Evolutionary conservation across 1,140 invertebrate genomes (phyloP), one percentile per base, ranked within the genome.

Genomic region (Formica selysi): DNA sequence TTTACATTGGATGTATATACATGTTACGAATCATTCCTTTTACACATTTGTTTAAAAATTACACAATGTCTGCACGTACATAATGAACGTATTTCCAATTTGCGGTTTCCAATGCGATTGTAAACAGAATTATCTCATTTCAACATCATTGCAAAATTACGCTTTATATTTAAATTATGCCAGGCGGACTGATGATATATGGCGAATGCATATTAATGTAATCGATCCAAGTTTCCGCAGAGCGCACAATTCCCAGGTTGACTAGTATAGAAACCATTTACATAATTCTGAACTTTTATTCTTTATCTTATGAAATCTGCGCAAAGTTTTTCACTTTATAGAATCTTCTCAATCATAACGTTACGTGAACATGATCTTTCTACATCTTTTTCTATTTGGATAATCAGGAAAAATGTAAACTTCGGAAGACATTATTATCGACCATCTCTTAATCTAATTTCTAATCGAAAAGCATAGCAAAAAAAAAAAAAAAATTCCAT

Each of bases 241-340:
- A 36, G 68, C 38, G 54, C 57, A 48, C 79, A 74, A 83, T 83
- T 74, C 79, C 68, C 79, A 74, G 68, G 38, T 83, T 83, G 79
- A 83, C 79, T 83, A 38, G 68, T 54, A 70, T 73, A 73, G 79
- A 62, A 61, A 83, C 10, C 79, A 83, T 83, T 83, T 83, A 74
- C 79, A 83, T 83, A 83, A 83, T 83, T 68, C 68, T 13, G 54
- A 83, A 83, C 79, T 74, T 83, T 83, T 59, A 74, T 83, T 83
- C 79, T 74, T 83, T 74, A 83, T 74, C 79, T 74, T 61, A 70
- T 26, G 38, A 13, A 83, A 83, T 83, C 68, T 83, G 57, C 68
- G 38, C 54, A 11, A 83, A 83, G 79, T 83, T 83, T 83, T 61
- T 83, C 79, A 74, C 68, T 83, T 83, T 83, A 73, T 44, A 73